Conservation (phyloP, 2,888 invertebrate species). For the Taphrorychus bicolor region DNA sequence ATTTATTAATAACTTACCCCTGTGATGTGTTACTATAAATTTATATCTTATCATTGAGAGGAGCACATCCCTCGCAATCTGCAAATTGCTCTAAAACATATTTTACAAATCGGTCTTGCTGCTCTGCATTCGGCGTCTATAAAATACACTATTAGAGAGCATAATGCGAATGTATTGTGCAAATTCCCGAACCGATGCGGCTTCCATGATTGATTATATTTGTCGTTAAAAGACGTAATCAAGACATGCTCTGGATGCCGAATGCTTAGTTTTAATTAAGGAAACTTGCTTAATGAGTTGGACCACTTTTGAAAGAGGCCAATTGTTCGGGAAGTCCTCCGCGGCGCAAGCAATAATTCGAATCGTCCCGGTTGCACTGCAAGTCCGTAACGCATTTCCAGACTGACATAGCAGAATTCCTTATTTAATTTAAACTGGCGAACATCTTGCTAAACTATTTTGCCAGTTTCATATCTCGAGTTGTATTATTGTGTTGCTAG, state of each 20-base stretch:
- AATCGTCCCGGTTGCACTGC: background rate
- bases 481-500: background rate
- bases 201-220: background rate
- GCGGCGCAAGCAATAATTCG: background rate
- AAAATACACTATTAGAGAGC: too few relatives aligned
- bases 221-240: background rate
- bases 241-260: background rate
- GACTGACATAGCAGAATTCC: constrained; percentile 2
- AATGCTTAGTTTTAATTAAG: background rate
- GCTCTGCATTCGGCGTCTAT: too few relatives aligned
- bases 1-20: too few relatives aligned
- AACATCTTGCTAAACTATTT: constrained; percentile 10
- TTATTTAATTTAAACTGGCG: constrained; percentile 9
- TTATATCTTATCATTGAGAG: too few relatives aligned
- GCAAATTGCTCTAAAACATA: too few relatives aligned
- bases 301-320: background rate
- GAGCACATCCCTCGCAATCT: too few relatives aligned
- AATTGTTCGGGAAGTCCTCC: constrained; percentile 4
- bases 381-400: background rate
- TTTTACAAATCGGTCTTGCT: too few relatives aligned
- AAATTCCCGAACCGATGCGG: background rate
- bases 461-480: constrained; percentile 7
- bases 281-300: background rate
- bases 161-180: background rate
- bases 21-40: too few relatives aligned